Base-by-base conservation (phyloP, 2,888 invertebrate genomes). In the Dorcus parallelipipedus region DNA sequence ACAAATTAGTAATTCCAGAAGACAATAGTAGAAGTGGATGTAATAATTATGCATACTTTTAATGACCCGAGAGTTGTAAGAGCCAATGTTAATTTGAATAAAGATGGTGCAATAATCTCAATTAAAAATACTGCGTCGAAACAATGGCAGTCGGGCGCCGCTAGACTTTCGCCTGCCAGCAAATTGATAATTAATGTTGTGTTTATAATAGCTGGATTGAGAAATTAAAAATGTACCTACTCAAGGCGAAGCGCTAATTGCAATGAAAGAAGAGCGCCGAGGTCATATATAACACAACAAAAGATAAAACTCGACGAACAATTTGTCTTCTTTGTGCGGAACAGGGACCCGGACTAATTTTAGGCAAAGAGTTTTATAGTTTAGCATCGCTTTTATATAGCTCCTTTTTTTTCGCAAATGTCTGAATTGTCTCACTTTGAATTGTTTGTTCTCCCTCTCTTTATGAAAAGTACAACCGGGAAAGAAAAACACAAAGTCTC, bases 121-220 rank as follows among this genome's bases (percentile, higher is more conserved):
- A 78, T 78, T 78, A 78, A 78, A 78, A 78, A 78, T 77, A 76
- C 71, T 72, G 72, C 67, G 71, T 73, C 72, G 74, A 76, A 75
- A 75, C 76, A 76, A 78, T 76, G 74, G 76, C 71, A 65, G 64
- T 64, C 61, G 52, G 71, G 70, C 71, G 73, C 69, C 73, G 66
- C 64, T 65, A 66, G 66, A 70, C 69, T 71, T 70, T 64, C 59
- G 69, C 69, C 71, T 73, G 73, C 71, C 71, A 69, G 69, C 71
- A 70, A 78, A 78, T 78, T 78, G 78, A 78, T 78, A 78, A 78
- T 78, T 78, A 77, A 78, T 78, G 78, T 78, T 77, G 77, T 77
- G 78, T 77, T 78, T 77, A 76, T 78, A 77, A 78, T 77, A 71
- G 77, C 73, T 64, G 77, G 75, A 77, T 75, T 74, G 73, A 71